Evolutionary conservation across 2,888 invertebrate species (phyloP), one percentile per base, ranked within the genome.

Genomic region (Nephrotoma appendiculata): DNA sequence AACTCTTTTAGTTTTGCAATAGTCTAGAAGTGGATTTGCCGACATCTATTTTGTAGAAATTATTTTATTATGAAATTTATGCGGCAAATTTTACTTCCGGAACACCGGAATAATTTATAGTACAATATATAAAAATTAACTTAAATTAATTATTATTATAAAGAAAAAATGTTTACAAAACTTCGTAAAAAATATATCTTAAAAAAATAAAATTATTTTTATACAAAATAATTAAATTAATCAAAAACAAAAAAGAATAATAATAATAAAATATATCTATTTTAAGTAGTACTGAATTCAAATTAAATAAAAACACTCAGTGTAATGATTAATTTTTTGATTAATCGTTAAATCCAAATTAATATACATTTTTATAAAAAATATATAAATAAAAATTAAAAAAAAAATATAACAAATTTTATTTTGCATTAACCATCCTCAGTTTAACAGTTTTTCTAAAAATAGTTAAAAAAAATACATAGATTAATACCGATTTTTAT

Each of bases 71-170:
- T 84, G n/a, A 42, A 84, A 84, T 41, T 42, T 42, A 84, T 84
- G 42, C 9, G n/a, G 7, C 84, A 84, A 42, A 84, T 84, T 71
- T 71, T 52, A 57, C 86, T 86, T 52, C 31, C 86, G 89, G 89
- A 89, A 90, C 90, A 91, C 91, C 92, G 91, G 92, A 90, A 91
- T 92, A 91, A 91, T 92, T 92, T 92, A 91, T 91, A 92, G 92
- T 92, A 92, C 92, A 92, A 92, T 90, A 90, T 31, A 71, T 88
- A 89, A 89, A 88, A 88, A 89, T 88, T 89, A 85, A 86, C n/a
- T 86, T 86, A n/a, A 86, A 86, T 31, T 83, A 52, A 45, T 41
- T 48, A 85, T 85, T 57, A 86, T 85, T n/a, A 87, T 87, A 84
- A 85, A 85, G 43, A 19, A 57, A 71, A 45, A 45, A 12, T 86